Percentiles rank a stretch among this genome's conserved stretches.
Evolutionary conservation across 2,797 vertebrate genomes (phyloP).

Genomic region (Taenioides sp.): DNA sequence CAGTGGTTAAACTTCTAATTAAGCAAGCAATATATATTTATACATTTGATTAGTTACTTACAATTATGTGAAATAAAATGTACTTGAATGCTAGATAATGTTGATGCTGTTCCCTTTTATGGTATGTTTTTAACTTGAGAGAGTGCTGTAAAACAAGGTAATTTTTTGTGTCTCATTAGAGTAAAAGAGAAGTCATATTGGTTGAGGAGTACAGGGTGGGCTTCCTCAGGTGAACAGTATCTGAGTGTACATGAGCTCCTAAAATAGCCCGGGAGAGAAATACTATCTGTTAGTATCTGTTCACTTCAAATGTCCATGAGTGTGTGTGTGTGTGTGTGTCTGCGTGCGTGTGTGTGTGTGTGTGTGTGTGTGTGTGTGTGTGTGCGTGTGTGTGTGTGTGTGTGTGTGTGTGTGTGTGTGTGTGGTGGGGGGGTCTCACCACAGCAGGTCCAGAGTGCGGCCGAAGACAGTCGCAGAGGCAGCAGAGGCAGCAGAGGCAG

Average conservation of each 20-base stretch:
- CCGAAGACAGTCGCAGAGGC: conserved; percentile 59
- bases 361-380: conserved; percentile 14
- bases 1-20: neutral
- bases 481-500: conserved; percentile 65
- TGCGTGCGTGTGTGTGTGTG: no score
- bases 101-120: neutral
- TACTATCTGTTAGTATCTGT: conserved; percentile 60
- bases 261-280: conserved; percentile 63
- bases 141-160: neutral
- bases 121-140: neutral
- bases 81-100: neutral
- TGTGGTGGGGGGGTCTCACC: conserved; percentile 37
- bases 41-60: neutral
- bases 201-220: conserved; percentile 23
- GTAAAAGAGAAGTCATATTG: neutral
- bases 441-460: conserved; percentile 37
- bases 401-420: neutral
- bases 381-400: neutral
- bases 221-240: conserved; percentile 22
- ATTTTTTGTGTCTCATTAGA: neutral
- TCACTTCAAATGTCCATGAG: conserved; percentile 49
- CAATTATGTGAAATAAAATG: neutral
- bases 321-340: conserved; percentile 10
- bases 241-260: conserved; percentile 22
- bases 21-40: neutral